phyloP scores from a whole-genome alignment of 2,888 invertebrate genomes.

The Watsonalla cultraria region DNA sequence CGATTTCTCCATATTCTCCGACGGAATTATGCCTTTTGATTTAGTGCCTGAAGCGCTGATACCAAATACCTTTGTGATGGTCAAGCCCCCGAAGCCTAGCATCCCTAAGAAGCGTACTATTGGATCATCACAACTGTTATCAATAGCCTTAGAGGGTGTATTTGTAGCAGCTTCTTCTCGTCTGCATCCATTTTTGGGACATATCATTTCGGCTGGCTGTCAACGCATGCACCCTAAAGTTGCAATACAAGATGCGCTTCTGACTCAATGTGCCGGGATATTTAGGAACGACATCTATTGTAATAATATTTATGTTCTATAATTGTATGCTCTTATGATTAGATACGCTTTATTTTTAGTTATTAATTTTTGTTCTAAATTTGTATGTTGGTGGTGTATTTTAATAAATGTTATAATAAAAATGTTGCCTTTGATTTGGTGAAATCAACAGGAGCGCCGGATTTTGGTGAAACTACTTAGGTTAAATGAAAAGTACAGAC shows the following conservation, averaged over 20 bases:
- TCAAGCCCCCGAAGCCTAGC: constrained; percentile 8
- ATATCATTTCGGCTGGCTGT: constrained; percentile 41
- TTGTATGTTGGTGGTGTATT: constrained; percentile 20
- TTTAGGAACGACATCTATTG: constrained; percentile 49
- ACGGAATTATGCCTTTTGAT: constrained; percentile 28
- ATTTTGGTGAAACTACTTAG: too few relatives aligned
- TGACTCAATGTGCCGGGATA: constrained; percentile 46
- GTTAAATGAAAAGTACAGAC: too few relatives aligned
- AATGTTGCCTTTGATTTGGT: too few relatives aligned
- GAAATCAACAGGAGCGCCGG: too few relatives aligned
- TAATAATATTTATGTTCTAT: constrained; percentile 53
- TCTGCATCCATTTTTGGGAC: constrained; percentile 52
- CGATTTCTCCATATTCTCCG: constrained; percentile 40
- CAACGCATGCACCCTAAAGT: constrained; percentile 44
- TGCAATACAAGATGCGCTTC: constrained; percentile 46
- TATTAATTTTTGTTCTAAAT: constrained; percentile 19
- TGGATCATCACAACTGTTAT: constrained; percentile 28
- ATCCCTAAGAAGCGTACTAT: constrained; percentile 10
- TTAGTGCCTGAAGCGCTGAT: constrained; percentile 21
- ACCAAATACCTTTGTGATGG: constrained; percentile 10
- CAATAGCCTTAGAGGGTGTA: constrained; percentile 49
- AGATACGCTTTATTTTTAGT: constrained; percentile 9
- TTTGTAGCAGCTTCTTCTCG: constrained; percentile 52
- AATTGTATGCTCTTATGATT: constrained; percentile 12
- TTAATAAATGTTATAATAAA: constrained; percentile 11